phyloP scores from a whole-genome alignment of 1,140 invertebrate species.

The Pseudomyrmex cubaensis region DNA sequence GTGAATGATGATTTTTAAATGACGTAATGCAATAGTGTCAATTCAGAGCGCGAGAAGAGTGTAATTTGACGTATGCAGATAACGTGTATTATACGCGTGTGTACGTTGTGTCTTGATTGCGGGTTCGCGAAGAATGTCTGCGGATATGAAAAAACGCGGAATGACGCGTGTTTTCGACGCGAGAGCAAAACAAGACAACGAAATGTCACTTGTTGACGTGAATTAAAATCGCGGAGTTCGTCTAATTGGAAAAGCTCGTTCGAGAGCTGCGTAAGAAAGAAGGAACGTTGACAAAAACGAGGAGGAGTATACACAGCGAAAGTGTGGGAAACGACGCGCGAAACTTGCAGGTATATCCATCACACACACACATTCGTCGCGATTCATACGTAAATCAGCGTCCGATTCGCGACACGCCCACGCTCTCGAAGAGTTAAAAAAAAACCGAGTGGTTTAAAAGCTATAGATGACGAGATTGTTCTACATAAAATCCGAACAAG shows the following conservation, averaged over 20 bases:
- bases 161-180: too few relatives aligned
- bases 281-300: conserved; percentile 50
- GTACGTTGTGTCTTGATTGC: too few relatives aligned
- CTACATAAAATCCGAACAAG: neutral
- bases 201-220: too few relatives aligned
- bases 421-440: too few relatives aligned
- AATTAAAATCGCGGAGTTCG: neutral
- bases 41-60: too few relatives aligned
- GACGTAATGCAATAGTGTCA: too few relatives aligned
- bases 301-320: conserved; percentile 71
- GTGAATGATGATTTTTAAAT: too few relatives aligned
- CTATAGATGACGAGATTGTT: neutral
- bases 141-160: too few relatives aligned
- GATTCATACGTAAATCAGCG: conserved; percentile 77
- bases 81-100: too few relatives aligned
- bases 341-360: conserved; percentile 47
- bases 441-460: neutral
- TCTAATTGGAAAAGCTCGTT: neutral
- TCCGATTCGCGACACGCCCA: conserved; percentile 53
- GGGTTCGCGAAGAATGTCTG: too few relatives aligned
- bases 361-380: conserved; percentile 44
- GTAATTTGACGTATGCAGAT: too few relatives aligned
- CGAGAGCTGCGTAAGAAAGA: neutral
- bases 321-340: conserved; percentile 77
- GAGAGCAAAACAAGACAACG: too few relatives aligned